Base-by-base conservation (phyloP, 2,888 invertebrate species). In the Cheilosia impressa region DNA sequence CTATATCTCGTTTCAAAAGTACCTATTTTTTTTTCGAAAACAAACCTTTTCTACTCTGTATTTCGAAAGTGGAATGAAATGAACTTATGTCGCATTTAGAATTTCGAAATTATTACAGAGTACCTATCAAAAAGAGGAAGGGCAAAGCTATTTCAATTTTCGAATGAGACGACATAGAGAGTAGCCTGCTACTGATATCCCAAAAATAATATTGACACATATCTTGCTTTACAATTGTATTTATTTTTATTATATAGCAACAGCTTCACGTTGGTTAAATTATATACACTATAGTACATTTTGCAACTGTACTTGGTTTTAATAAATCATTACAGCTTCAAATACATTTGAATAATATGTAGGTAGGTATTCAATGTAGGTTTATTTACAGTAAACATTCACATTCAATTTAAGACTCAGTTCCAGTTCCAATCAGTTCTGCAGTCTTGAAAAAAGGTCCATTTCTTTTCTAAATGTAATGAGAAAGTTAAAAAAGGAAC, bases 321-420 rank as follows among this genome's bases (percentile, higher is more conserved):
- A 55, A n/a, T 50, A 10, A 27, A 55, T 22, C 50, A 15, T 55
- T 15, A 19, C 43, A 45, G 17, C 31, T 53, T 43, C 27, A 45
- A 43, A 45, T 38, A 41, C 27, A 19, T 69, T 22, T 43, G 47
- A 38, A 50, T 43, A 63, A 47, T 22, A 31, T 45, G 13, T 22
- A 24, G 24, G 10, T 62, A 79, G 84, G 84, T 79, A 79, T 69
- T 79, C 22, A n/a, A 38, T 45, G n/a, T 71, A 58, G 13, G 22
- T 43, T 13, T 57, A 83, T 78, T 53, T 58, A 58, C 38, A 83
- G 57, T 10, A 31, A 31, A 31, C 4, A 50, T 68, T 78, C 45
- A 63, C 31, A 83, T 52, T 52, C 41, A 55, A 45, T 55, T 79
- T 57, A 83, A 68, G 62, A 6, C 58, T 71, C 53, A 19, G 50